Percentiles rank a stretch among this genome's conserved stretches.
These are phyloP conservation scores for Eristalis pertinax DNA, from an alignment of 2,888 invertebrate species.

Conservation along the genomic window DNA sequence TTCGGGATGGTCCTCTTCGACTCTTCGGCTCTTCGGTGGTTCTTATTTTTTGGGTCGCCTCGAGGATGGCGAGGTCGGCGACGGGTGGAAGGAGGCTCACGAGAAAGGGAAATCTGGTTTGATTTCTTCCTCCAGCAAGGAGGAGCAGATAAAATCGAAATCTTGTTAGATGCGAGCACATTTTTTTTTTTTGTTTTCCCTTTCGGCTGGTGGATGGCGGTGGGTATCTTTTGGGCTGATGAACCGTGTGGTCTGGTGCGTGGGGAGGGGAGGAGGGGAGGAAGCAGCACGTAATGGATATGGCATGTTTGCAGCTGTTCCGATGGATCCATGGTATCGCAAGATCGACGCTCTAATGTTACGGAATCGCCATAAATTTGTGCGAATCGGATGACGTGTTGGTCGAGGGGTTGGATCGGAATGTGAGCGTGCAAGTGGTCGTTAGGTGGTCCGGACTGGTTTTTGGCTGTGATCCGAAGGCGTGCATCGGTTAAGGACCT, in stretches of 20 bases:
- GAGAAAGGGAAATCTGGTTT: constrained; percentile 1
- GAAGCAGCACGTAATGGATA: background rate
- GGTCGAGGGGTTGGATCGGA: background rate
- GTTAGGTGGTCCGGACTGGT: background rate
- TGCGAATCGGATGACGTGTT: background rate
- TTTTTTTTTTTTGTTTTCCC: too few relatives aligned
- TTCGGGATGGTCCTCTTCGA: too few relatives aligned
- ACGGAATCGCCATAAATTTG: background rate
- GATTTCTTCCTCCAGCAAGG: background rate
- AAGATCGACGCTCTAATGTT: background rate
- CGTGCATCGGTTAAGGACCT: background rate
- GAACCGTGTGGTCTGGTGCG: background rate
- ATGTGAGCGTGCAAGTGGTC: background rate
- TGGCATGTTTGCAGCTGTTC: background rate
- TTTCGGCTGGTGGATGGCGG: background rate
- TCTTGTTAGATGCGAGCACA: background rate
- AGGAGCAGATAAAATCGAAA: constrained; percentile 19
- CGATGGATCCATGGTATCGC: background rate
- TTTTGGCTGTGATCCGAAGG: background rate
- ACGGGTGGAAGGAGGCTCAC: background rate
- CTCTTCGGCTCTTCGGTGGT: too few relatives aligned
- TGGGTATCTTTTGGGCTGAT: background rate
- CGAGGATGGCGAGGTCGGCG: background rate
- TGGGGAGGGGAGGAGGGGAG: background rate
- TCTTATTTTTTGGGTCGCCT: background rate